These are phyloP conservation scores for Amphipyra tragopoginis DNA, from an alignment of 2,888 invertebrate genomes.

Conservation along the genomic window DNA sequence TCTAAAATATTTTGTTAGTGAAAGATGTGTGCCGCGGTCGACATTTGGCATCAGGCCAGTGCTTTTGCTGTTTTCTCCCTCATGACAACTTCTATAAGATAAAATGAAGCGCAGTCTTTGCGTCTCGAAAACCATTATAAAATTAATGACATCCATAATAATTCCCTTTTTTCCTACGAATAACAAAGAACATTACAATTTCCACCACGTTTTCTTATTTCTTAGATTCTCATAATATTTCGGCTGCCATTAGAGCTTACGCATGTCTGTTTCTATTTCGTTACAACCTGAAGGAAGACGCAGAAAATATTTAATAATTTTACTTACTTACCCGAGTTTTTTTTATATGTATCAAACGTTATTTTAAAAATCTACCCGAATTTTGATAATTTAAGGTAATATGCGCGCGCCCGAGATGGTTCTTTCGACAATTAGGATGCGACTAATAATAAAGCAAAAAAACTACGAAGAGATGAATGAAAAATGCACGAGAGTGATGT, in stretches of 20 bases:
- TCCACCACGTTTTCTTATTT: conserved; percentile 36
- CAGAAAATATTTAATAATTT: conserved; percentile 41
- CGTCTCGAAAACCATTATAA: conserved; percentile 61
- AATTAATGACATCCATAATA: conserved; percentile 47
- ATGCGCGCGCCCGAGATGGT: conserved; percentile 46
- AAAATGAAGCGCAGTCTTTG: conserved; percentile 74
- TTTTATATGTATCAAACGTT: conserved; percentile 36
- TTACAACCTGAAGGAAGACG: conserved; percentile 38
- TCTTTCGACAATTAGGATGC: conserved; percentile 48
- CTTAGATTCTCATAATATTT: conserved; percentile 40
- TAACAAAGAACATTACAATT: conserved; percentile 30
- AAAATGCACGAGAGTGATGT: conserved; percentile 73
- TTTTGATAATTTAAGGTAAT: conserved; percentile 50
- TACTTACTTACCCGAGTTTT: conserved; percentile 57
- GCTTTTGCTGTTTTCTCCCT: conserved; percentile 83
- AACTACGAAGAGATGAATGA: conserved; percentile 76
- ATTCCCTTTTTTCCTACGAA: conserved; percentile 11
- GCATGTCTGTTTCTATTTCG: conserved; percentile 61
- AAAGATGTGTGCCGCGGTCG: conserved; percentile 82
- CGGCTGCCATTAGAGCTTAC: conserved; percentile 63
- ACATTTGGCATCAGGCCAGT: conserved; percentile 85
- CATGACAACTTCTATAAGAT: conserved; percentile 81
- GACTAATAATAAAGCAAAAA: conserved; percentile 58
- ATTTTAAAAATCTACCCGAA: conserved; percentile 43
- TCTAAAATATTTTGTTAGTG: conserved; percentile 82